Conservation (phyloP, 1,140 invertebrate species). For the Drosophila bipectinata region DNA sequence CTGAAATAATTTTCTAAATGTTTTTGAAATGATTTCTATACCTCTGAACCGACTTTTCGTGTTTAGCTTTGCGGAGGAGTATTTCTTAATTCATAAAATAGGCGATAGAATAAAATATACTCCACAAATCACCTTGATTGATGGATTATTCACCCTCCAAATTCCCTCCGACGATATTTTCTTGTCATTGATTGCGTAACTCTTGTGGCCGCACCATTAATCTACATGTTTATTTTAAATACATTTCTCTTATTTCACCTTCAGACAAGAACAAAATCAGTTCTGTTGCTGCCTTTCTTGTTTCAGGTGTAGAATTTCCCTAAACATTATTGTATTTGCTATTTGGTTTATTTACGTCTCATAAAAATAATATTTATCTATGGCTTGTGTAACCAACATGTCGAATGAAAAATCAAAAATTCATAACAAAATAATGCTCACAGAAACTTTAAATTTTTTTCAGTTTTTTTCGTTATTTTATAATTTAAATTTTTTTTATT, state of each 20-base stretch:
- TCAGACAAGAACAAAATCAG: constrained; percentile 20
- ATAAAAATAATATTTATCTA: constrained; percentile 46
- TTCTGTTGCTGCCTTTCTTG: constrained; percentile 2
- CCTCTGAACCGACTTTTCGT: too few species aligned
- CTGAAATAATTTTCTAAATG: too few species aligned
- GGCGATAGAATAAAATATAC: too few species aligned
- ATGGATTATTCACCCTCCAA: neutral
- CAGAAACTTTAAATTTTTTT: constrained; percentile 62
- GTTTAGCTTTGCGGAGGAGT: too few species aligned
- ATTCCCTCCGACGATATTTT: neutral
- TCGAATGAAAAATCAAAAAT: constrained; percentile 42
- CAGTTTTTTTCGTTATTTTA: constrained; percentile 77
- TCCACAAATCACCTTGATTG: too few species aligned
- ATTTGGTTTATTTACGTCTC: constrained; percentile 66
- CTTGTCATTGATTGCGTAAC: constrained; percentile 20
- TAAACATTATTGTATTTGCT: constrained; percentile 59
- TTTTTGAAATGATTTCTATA: too few species aligned
- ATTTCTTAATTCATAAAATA: too few species aligned
- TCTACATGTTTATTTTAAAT: constrained; percentile 48
- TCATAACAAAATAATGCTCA: constrained; percentile 75
- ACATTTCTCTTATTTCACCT: constrained; percentile 46
- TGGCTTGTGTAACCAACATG: constrained; percentile 28
- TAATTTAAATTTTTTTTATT: constrained; percentile 83
- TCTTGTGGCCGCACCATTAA: constrained; percentile 25
- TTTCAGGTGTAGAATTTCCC: constrained; percentile 25